Evolutionary conservation across 1,140 invertebrate species (phyloP), one percentile per base, ranked within the genome.

Genomic region (Neuroterus valhalla): DNA sequence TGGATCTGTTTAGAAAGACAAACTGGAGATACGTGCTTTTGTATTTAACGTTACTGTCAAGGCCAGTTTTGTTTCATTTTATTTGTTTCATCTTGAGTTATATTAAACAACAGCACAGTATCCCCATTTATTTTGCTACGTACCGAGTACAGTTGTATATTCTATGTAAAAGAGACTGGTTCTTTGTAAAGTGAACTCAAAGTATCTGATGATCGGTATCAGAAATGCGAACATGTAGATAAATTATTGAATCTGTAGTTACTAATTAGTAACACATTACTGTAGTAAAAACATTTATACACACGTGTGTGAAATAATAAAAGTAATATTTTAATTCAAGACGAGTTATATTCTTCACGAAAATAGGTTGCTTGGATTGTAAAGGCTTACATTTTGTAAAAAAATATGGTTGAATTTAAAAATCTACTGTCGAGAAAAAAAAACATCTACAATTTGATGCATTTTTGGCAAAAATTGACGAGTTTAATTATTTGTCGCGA

Each of bases 261-360:
- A 76, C 77, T 71, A 68, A 75, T 66, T 69, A 76, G 73, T 74
- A 78, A 48, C 52, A 67, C 74, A 68, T 82, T 82, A 71, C 76
- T 72, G 78, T 79, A 74, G 66, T 55, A 75, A 74, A 80, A 66
- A 79, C 78, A 80, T 84, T 86, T 86, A 81, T 85, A 85, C 74
- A 70, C 75, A 76, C 66, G 71, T 79, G 80, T 78, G 76, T 79
- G 74, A 85, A 72, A 81, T 81, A 85, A 85, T 85, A 85, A 85
- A 84, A n/a, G 12, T 48, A 48, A 83, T 83, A 86, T 84, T 85
- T 84, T 84, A 84, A 82, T 84, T 84, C 82, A 82, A 85, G 78
- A 83, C 68, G 75, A 79, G 76, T 62, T 71, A 50, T 17, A 38
- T 70, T 17, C n/a, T n/a, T 19, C 17, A 48, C 17, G 46, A 48